Conservation (phyloP, 2,888 invertebrate species). For the Monopis laevigella region DNA sequence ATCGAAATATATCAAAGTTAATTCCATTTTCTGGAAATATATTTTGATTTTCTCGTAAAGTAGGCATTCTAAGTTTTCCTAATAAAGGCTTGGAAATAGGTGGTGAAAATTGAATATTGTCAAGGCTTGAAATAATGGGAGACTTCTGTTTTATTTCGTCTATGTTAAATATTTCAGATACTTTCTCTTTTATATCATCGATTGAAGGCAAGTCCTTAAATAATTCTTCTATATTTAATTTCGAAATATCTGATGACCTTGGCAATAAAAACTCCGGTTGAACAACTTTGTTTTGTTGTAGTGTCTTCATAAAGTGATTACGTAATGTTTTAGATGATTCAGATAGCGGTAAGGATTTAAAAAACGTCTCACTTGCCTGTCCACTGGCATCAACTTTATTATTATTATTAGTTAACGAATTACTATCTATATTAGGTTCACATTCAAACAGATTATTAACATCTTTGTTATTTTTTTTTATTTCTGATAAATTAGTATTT, state of each 20-base stretch:
- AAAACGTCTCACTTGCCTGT: neutral
- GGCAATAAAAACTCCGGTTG: conserved; percentile 7
- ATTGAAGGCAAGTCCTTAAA: conserved; percentile 2
- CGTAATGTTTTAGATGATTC: neutral
- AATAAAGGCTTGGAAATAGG: neutral
- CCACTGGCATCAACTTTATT: conserved; percentile 1
- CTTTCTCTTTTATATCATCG: conserved; percentile 7
- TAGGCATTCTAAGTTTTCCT: neutral
- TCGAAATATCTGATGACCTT: neutral
- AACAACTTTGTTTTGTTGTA: conserved; percentile 6
- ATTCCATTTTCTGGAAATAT: neutral
- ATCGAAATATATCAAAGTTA: conserved; percentile 29
- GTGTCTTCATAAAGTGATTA: neutral
- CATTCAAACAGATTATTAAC: too few species aligned
- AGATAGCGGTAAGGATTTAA: neutral
- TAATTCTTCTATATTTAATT: neutral
- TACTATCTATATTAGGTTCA: too few species aligned
- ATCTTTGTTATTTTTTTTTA: too few species aligned
- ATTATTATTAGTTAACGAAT: too few species aligned
- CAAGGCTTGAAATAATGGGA: neutral
- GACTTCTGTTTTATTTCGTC: conserved; percentile 19
- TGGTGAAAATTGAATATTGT: neutral
- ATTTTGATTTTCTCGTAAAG: neutral
- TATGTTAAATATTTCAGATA: conserved; percentile 25
- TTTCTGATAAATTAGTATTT: too few species aligned